Conservation (phyloP, 2,888 invertebrate species). For the Dicyrtomina minuta region DNA sequence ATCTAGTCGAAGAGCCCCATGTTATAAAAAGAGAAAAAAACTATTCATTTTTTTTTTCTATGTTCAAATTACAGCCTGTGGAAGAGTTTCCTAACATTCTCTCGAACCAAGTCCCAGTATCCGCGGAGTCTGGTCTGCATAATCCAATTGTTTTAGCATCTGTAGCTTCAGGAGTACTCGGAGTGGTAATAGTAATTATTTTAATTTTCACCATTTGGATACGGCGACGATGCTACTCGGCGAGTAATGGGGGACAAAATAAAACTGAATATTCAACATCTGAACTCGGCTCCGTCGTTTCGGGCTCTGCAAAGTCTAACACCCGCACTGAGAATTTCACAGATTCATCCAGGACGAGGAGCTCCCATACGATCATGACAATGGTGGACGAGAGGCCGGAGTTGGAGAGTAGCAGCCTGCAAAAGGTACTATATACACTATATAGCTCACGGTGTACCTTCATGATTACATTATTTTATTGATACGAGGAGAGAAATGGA, state of each 20-base stretch:
- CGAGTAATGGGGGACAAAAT: not conserved
- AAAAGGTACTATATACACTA: too few species aligned
- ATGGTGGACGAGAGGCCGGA: too few species aligned
- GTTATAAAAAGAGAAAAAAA: not conserved
- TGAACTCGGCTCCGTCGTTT: not conserved
- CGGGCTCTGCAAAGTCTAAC: not conserved
- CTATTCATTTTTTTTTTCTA: not conserved
- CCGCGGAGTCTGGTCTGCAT: conserved; percentile 8
- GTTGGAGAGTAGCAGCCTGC: too few species aligned
- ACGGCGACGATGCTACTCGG: conserved; percentile 13
- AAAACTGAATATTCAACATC: not conserved
- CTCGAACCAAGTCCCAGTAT: not conserved
- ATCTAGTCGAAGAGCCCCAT: too few species aligned
- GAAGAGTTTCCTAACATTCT: not conserved
- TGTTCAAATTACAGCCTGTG: conserved; percentile 4
- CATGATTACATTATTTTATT: too few species aligned
- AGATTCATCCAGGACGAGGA: not conserved
- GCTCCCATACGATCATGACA: not conserved
- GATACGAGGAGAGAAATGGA: too few species aligned
- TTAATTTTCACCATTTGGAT: conserved; percentile 31
- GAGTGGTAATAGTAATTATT: conserved; percentile 25
- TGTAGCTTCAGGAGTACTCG: conserved; percentile 23
- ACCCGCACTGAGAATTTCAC: not conserved
- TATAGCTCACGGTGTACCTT: too few species aligned
- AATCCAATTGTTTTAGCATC: conserved; percentile 24